These are phyloP conservation scores for Serrognathus titanus DNA, from an alignment of 2,888 invertebrate genomes.

Conservation along the genomic window DNA sequence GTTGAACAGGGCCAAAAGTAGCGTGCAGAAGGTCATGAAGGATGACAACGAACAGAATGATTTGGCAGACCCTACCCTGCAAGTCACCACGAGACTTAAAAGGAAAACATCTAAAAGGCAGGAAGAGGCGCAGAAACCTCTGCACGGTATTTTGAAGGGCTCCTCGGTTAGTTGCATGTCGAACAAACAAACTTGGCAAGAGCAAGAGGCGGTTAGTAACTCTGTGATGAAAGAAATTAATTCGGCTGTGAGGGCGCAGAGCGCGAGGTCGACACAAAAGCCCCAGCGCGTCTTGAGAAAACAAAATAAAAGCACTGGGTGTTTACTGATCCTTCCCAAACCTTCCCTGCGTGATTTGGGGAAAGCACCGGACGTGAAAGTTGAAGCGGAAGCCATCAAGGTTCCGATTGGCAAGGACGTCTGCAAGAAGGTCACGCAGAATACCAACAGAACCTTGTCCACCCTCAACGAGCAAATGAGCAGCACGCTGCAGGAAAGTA, in stretches of 20 bases:
- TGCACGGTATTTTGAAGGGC: no score
- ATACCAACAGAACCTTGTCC: constrained; percentile 22
- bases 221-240: background rate
- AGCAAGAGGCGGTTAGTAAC: background rate
- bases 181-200: no score
- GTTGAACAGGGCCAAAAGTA: constrained; percentile 5
- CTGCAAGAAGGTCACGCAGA: constrained; percentile 16
- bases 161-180: no score
- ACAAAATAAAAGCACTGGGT: no score
- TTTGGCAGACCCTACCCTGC: background rate
- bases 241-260: background rate
- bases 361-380: background rate
- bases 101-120: background rate
- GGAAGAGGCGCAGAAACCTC: no score
- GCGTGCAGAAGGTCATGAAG: constrained; percentile 8
- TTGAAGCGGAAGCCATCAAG: background rate
- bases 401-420: constrained; percentile 5
- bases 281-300: background rate
- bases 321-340: no score
- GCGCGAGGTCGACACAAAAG: background rate
- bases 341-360: background rate
- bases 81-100: background rate
- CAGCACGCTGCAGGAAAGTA: constrained; percentile 26
- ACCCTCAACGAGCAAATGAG: constrained; percentile 30
- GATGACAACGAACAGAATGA: background rate